Evolutionary conservation across 30 jellyfish, hydroid and myxozoan species (phyloP).

Genomic region (Cassiopea andromeda): DNA sequence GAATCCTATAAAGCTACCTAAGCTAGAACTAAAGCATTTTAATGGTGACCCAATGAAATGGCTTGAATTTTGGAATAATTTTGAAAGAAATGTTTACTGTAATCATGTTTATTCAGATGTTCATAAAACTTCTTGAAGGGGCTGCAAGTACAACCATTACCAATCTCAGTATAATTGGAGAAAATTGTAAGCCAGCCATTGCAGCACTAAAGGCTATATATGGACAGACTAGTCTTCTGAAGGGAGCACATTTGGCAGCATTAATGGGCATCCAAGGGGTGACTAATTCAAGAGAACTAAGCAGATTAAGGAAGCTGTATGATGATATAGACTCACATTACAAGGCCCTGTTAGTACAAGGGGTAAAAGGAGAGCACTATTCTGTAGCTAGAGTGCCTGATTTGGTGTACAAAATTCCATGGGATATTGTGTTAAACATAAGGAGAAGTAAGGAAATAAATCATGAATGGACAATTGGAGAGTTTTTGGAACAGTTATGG

Average conservation of each 20-base stretch:
- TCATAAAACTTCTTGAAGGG: slow-evolving; percentile 55
- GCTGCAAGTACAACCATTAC: slow-evolving; percentile 56
- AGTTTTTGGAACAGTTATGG: slow-evolving; percentile 38
- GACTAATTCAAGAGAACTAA: slow-evolving; percentile 27
- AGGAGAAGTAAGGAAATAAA: slow-evolving; percentile 30
- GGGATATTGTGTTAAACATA: slow-evolving; percentile 16
- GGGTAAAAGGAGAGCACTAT: slow-evolving; percentile 30
- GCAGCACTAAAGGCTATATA: slow-evolving; percentile 10
- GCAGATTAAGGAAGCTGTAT: slow-evolving; percentile 15
- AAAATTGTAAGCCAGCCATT: slow-evolving; percentile 36
- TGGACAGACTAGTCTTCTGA: slow-evolving; percentile 25
- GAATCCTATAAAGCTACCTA: slow-evolving; percentile 22
- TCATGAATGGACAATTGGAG: slow-evolving; percentile 55
- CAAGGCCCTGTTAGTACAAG: slow-evolving; percentile 37
- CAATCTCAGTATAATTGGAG: slow-evolving; percentile 18
- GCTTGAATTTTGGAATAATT: slow-evolving; percentile 48
- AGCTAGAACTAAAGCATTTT: slow-evolving; percentile 29
- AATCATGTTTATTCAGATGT: slow-evolving; percentile 41
- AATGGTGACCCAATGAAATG: slow-evolving; percentile 63
- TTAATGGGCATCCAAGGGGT: slow-evolving; percentile 32
- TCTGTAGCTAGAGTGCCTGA: slow-evolving; percentile 35
- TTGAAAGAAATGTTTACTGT: slow-evolving; percentile 35
- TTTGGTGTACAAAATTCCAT: slow-evolving; percentile 2
- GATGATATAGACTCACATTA: slow-evolving; percentile 34
- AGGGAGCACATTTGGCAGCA: slow-evolving; percentile 40